Evolutionary conservation across 1,140 invertebrate genomes (phyloP).

Genomic region (Philaenus spumarius): DNA sequence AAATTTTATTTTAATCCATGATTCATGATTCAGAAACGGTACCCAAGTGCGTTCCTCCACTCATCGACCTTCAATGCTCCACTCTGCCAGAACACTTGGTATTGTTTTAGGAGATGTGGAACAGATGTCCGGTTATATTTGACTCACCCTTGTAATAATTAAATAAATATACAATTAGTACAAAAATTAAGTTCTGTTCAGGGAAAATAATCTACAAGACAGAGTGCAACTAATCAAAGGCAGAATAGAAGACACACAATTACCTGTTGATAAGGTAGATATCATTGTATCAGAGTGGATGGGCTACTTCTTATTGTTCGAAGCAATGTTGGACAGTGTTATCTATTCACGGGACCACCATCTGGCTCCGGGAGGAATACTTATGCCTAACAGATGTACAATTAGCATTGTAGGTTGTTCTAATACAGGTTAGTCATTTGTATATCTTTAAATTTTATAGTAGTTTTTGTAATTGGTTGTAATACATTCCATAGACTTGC

Average conservation of each 20-base stretch:
- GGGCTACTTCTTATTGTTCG: slow-evolving; percentile 98
- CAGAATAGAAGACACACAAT: slow-evolving; percentile 80
- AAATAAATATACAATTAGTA: too few relatives aligned
- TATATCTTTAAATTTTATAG: not conserved
- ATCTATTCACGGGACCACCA: slow-evolving; percentile 90
- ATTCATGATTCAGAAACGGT: too few relatives aligned
- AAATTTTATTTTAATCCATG: too few relatives aligned
- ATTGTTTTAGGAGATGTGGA: too few relatives aligned
- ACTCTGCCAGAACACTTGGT: too few relatives aligned
- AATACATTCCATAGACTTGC: too few relatives aligned
- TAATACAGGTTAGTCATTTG: slow-evolving; percentile 50
- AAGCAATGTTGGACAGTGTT: slow-evolving; percentile 94
- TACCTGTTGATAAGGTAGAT: slow-evolving; percentile 82
- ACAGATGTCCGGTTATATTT: too few relatives aligned
- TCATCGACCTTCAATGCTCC: too few relatives aligned
- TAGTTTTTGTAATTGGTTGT: too few relatives aligned
- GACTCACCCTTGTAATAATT: too few relatives aligned
- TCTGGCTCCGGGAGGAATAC: slow-evolving; percentile 66
- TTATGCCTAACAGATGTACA: slow-evolving; percentile 86
- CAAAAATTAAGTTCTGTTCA: slow-evolving; percentile 36
- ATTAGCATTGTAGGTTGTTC: slow-evolving; percentile 84
- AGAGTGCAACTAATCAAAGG: slow-evolving; percentile 74
- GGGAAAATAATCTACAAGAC: slow-evolving; percentile 66
- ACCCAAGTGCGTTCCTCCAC: too few relatives aligned
- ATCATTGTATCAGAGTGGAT: slow-evolving; percentile 99